Evolutionary conservation across 2,113 vertebrate genomes (phyloP).

Genomic region (Marmota monax): DNA sequence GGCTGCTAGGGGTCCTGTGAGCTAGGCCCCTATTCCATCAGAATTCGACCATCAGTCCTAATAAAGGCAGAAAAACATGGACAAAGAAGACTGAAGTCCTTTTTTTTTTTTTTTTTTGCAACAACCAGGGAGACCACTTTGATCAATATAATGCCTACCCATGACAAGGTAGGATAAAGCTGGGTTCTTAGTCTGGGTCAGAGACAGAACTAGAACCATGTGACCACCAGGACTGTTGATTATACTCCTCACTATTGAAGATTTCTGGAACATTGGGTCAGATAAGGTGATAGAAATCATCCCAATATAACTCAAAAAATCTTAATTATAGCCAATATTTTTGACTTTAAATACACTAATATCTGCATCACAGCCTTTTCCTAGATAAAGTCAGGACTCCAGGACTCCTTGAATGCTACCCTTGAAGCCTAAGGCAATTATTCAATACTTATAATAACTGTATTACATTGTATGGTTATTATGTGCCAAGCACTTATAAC

Average conservation of each 20-base stretch:
- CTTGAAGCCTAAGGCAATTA: neutral
- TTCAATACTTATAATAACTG: neutral
- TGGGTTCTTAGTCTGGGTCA: neutral
- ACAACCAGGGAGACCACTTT: neutral
- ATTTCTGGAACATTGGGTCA: neutral
- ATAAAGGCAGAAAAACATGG: neutral
- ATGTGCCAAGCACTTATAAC: neutral
- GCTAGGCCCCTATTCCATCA: neutral
- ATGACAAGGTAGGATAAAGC: conserved; percentile 59
- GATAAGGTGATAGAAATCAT: neutral
- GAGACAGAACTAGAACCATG: neutral
- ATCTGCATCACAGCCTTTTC: neutral
- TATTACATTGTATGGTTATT: neutral
- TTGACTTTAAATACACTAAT: neutral
- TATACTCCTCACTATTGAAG: neutral
- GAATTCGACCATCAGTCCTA: neutral
- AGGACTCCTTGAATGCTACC: neutral
- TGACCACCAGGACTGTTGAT: neutral
- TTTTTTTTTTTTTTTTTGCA: conserved; percentile 53
- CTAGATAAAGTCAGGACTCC: neutral
- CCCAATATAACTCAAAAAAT: neutral
- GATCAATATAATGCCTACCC: neutral
- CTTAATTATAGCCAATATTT: neutral
- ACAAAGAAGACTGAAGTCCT: neutral
- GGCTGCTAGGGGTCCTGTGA: neutral